phyloP scores from a whole-genome alignment of 2,797 vertebrate genomes.

The Cyprinella venusta region DNA sequence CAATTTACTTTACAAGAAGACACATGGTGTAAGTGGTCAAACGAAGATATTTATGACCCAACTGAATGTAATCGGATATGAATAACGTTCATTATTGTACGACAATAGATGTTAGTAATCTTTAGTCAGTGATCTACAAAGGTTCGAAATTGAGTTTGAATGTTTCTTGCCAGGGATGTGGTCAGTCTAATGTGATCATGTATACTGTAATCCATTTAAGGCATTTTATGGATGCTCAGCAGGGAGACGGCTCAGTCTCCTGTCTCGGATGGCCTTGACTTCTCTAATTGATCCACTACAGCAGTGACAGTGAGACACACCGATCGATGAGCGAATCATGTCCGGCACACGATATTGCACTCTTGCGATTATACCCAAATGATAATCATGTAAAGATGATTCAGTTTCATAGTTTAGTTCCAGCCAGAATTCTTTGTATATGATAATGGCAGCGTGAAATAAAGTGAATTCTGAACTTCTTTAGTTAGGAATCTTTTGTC shows the following conservation, averaged over 20 bases:
- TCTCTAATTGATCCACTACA: conserved; percentile 54
- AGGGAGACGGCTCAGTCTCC: conserved; percentile 45
- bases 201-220: conserved; percentile 51
- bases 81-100: conserved; percentile 16
- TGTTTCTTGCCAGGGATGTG: conserved; percentile 31
- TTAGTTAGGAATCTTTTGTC: conserved; percentile 17
- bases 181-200: conserved; percentile 51
- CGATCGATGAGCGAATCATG: conserved; percentile 42
- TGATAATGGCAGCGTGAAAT: neutral
- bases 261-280: conserved; percentile 50
- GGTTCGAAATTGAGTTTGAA: conserved; percentile 42
- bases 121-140: conserved; percentile 27
- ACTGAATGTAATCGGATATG: neutral
- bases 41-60: conserved; percentile 9
- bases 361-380: conserved; percentile 49
- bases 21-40: neutral
- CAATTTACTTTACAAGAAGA: neutral
- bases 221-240: conserved; percentile 45
- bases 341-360: conserved; percentile 29
- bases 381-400: conserved; percentile 52
- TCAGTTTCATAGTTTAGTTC: conserved; percentile 40
- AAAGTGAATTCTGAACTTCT: no score
- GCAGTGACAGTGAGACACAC: conserved; percentile 41
- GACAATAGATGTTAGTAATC: conserved; percentile 27
- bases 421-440: conserved; percentile 42